A percentile compares a stretch with the other conserved stretches of the same genome.
Evolutionary conservation across 2,113 vertebrate genomes (phyloP).

Genomic region (Upupa epops): DNA sequence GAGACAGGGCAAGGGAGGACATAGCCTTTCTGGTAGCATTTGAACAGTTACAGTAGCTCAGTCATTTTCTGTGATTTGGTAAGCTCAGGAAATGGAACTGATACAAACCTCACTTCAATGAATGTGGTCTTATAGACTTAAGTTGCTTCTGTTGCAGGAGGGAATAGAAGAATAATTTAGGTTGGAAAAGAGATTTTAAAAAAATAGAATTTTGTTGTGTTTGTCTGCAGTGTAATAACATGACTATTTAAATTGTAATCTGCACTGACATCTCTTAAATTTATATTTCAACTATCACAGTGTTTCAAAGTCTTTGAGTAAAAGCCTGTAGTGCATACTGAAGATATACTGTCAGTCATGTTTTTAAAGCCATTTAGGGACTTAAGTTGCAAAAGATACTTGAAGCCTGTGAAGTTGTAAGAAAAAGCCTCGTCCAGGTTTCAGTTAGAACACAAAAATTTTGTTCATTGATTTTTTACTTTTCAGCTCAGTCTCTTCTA

Average conservation of each 20-base stretch:
- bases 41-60: neutral
- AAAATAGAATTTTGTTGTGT: neutral
- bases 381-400: neutral
- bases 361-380: neutral
- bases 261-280: neutral
- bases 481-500: too few relatives aligned
- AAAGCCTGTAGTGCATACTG: neutral
- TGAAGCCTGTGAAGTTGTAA: neutral
- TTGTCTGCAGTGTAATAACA: neutral
- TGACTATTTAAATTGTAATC: neutral
- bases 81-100: neutral
- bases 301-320: neutral
- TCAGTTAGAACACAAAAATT: too few relatives aligned
- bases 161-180: neutral
- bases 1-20: fast-evolving
- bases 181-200: neutral
- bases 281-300: neutral
- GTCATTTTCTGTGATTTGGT: fast-evolving
- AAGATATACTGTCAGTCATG: neutral
- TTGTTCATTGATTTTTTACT: too few relatives aligned
- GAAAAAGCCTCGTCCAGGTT: neutral
- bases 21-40: neutral
- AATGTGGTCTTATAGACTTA: neutral
- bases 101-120: fast-evolving
- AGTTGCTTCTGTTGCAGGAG: neutral